Conservation (phyloP, 1,140 invertebrate species). For the Drosophila orena region DNA sequence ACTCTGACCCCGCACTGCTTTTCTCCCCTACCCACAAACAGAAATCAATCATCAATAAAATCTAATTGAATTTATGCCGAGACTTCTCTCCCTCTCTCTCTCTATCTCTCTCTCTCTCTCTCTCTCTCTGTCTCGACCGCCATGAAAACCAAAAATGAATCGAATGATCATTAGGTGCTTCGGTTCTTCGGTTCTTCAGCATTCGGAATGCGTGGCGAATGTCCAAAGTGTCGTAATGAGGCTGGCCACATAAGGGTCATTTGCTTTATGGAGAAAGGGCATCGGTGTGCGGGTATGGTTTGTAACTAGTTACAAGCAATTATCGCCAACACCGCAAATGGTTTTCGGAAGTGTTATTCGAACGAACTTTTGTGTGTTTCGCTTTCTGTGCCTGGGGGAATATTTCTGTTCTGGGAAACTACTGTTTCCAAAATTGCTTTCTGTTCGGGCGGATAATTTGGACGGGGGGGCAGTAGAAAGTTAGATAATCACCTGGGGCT, state of each 20-base stretch:
- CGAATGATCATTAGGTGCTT: conserved; percentile 38
- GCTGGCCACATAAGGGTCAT: conserved; percentile 49
- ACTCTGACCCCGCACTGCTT: conserved; percentile 26
- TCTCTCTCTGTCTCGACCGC: conserved; percentile 2
- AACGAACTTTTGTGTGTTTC: conserved; percentile 64
- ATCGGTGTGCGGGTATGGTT: conserved; percentile 19
- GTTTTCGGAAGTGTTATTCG: conserved; percentile 76
- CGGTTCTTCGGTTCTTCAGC: neutral
- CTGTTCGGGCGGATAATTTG: neutral
- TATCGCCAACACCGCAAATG: conserved; percentile 74
- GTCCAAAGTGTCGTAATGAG: conserved; percentile 40
- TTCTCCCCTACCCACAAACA: conserved; percentile 4
- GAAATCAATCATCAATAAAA: conserved; percentile 81
- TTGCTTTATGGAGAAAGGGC: conserved; percentile 16
- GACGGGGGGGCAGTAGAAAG: neutral
- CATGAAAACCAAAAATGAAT: conserved; percentile 27
- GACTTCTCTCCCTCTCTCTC: conserved; percentile 17
- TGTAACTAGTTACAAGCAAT: conserved; percentile 56
- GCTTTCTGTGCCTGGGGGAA: conserved; percentile 6
- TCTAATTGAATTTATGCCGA: conserved; percentile 72
- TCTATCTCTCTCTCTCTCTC: too few species aligned
- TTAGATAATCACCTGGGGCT: conserved; percentile 8
- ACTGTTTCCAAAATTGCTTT: conserved; percentile 31
- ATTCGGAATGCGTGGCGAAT: conserved; percentile 42
- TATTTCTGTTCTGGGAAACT: conserved; percentile 48